Percentiles rank a stretch among this genome's conserved stretches.
phyloP scores from a whole-genome alignment of 2,113 vertebrate genomes.

The Marmota flaviventris region DNA sequence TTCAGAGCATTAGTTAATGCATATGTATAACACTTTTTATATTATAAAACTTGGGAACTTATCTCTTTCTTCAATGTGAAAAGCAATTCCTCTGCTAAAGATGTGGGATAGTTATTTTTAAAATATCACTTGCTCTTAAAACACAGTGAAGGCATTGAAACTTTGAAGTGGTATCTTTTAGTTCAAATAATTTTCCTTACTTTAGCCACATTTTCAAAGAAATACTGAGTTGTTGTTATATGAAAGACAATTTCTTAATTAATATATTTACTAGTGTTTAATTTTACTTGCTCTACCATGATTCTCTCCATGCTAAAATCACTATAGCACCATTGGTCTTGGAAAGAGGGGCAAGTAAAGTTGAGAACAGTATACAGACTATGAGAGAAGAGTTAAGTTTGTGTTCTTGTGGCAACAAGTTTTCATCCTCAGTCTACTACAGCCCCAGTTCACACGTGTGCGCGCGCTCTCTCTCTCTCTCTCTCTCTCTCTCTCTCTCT shows the following conservation, averaged over 20 bases:
- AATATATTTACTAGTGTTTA: neutral
- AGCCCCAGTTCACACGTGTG: neutral
- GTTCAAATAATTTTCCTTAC: constrained; percentile 16
- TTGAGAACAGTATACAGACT: neutral
- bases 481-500: too few species aligned
- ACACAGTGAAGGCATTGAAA: neutral
- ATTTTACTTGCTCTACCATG: constrained; percentile 5
- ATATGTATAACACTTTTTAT: neutral
- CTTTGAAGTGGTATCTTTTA: constrained; percentile 24
- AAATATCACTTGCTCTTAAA: constrained; percentile 61
- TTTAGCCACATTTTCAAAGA: neutral
- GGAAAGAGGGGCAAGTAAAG: neutral
- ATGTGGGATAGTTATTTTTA: constrained; percentile 57
- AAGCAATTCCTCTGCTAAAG: constrained; percentile 45
- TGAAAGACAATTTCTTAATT: neutral
- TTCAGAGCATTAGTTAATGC: neutral
- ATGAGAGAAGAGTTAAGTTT: neutral
- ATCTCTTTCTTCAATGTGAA: constrained; percentile 47
- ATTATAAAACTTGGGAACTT: neutral
- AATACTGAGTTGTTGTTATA: neutral
- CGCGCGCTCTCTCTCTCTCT: too few species aligned
- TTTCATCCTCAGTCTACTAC: neutral
- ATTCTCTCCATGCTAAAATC: neutral
- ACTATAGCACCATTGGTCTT: neutral
- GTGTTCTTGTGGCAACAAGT: neutral